Base-by-base conservation (phyloP, 2,113 vertebrate genomes). In the Fregetta grallaria region DNA sequence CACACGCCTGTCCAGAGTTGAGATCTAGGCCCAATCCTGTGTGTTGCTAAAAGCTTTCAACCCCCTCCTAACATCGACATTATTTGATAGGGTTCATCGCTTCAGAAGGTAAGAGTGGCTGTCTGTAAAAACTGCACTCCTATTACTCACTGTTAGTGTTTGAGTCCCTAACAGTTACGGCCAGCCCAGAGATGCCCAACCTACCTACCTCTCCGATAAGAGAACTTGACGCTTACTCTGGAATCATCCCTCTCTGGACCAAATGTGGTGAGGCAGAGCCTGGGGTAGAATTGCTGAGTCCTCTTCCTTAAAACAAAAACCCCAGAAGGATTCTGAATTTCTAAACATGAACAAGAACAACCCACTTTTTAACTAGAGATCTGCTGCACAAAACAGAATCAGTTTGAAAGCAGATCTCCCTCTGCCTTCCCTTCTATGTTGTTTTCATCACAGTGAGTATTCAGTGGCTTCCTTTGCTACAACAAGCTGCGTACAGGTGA, bases 371-470 rank as follows among this genome's bases (percentile, higher is more conserved):
- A 49, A 68, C 40, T n/a, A 73, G 50, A 49, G 71, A 23, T 40
- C 42, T 86, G 83, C 75, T 62, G 42, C 58, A 44, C 17, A 10
- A 34, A 83, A 40, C 45, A 36, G 22, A 42, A 15, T 20, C n/a
- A 11, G 6, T 55, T 52, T 80, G 87, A 17, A 50, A 72, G 80
- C 58, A 61, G 34, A 45, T 26, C 34, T 32, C 21, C 7, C 72
- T 67, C 67, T 72, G 76, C 52, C 26, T 38, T 53, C 44, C 40
- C 68, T 18, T 15, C 86, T 26, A 19, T 15, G 66, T 16, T 45
- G 42, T 15, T 85, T 74, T 56, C 29, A 1, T 34, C 56, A 21
- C 53, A 11, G 38, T 0, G 1, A 76, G 50, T 25, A n/a, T 18
- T 16, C 42, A 2, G 50, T 1, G 50, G 17, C 36, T 65, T 65